phyloP scores from a whole-genome alignment of 2,113 vertebrate genomes.

The Sebastes schlegelii region DNA sequence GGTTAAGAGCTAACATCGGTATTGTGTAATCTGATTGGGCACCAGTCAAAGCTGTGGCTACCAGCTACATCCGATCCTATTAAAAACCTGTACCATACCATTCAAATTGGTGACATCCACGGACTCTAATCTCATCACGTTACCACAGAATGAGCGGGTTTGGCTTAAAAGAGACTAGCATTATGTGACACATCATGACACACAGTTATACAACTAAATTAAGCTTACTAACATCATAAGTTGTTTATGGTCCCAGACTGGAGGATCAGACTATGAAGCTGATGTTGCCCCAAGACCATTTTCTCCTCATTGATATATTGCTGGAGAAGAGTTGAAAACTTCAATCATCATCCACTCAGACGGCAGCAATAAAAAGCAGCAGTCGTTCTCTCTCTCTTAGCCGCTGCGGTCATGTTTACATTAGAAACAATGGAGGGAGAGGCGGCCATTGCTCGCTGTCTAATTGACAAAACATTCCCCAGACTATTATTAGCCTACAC shows the following conservation, averaged over 20 bases:
- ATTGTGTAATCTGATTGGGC: no score
- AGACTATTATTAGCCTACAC: slow-evolving; percentile 3
- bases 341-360: neutral
- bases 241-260: neutral
- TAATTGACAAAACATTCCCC: slow-evolving; percentile 17
- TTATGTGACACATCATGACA: neutral
- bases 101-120: neutral
- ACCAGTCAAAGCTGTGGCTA: no score
- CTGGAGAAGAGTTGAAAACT: neutral
- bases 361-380: neutral
- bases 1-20: no score
- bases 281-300: neutral
- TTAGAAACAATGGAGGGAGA: slow-evolving; percentile 43
- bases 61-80: neutral
- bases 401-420: neutral
- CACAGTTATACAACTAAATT: neutral
- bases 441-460: neutral
- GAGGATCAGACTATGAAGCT: neutral
- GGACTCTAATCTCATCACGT: neutral
- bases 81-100: neutral
- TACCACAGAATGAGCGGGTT: neutral
- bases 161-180: neutral
- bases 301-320: neutral
- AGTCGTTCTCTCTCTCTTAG: neutral
- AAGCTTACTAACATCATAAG: neutral